phyloP scores from a whole-genome alignment of 2,113 vertebrate species.

The Chiloscyllium plagiosum region DNA sequence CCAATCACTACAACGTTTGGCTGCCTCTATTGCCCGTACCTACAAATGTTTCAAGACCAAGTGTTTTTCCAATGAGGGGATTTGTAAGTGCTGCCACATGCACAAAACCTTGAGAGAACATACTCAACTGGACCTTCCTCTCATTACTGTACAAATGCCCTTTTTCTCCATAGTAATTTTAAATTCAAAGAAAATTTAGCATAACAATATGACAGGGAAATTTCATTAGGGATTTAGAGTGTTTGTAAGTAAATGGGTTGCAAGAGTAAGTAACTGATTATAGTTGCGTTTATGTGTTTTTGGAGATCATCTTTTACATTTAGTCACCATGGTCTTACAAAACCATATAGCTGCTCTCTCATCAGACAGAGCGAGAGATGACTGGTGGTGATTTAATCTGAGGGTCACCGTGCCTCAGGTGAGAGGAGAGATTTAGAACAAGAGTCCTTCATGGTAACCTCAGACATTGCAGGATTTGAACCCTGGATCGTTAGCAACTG shows the following conservation, averaged over 20 bases:
- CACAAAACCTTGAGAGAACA: not conserved
- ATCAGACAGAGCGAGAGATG: too few relatives aligned
- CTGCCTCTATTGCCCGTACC: not conserved
- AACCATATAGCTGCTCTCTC: too few relatives aligned
- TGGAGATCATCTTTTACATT: not conserved
- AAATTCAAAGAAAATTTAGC: not conserved
- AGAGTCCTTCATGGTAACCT: too few relatives aligned
- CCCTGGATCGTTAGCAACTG: too few relatives aligned
- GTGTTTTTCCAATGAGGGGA: not conserved
- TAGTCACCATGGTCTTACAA: too few relatives aligned
- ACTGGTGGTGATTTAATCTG: too few relatives aligned
- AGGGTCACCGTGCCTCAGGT: too few relatives aligned
- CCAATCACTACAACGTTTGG: not conserved
- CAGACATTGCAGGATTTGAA: too few relatives aligned
- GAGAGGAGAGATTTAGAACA: too few relatives aligned
- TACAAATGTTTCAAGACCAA: not conserved
- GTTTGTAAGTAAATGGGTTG: not conserved
- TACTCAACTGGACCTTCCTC: not conserved
- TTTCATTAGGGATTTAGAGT: not conserved
- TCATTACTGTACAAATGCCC: not conserved
- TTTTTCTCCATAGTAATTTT: not conserved
- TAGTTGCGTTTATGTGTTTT: not conserved
- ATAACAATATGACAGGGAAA: not conserved
- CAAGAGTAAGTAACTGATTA: not conserved
- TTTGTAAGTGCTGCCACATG: slow-evolving; percentile 22